Conservation (phyloP, 92 coral and sea anemone species). For the Metridium senile region DNA sequence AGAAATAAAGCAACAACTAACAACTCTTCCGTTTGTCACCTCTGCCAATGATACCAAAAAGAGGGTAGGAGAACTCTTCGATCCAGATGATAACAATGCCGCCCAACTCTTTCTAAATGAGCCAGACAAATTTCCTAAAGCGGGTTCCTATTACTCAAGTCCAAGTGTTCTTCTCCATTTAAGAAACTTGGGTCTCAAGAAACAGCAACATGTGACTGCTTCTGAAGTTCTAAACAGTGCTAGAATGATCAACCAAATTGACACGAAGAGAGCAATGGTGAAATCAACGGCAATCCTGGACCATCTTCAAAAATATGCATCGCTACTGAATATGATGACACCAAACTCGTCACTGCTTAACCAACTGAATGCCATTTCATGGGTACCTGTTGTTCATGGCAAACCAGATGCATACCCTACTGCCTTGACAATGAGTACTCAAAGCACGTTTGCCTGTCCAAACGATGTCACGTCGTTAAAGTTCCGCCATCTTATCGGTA, state of each 20-base stretch:
- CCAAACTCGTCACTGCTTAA: constrained; percentile 1
- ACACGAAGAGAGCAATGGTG: constrained; percentile 6
- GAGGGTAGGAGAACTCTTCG: constrained; percentile 55
- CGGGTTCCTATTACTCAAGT: constrained; percentile 23
- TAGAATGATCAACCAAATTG: constrained; percentile 14
- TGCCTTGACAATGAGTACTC: not conserved
- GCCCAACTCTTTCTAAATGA: constrained; percentile 41
- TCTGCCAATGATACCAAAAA: constrained; percentile 33
- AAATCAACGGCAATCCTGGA: constrained; percentile 43
- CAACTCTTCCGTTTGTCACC: constrained; percentile 46
- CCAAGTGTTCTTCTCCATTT: constrained; percentile 34
- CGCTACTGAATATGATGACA: constrained; percentile 22
- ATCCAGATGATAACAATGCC: constrained; percentile 42
- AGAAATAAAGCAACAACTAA: constrained; percentile 17
- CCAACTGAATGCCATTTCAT: constrained; percentile 34
- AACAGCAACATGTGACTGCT: constrained; percentile 23
- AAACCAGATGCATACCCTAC: constrained; percentile 35
- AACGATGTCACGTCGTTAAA: constrained; percentile 34
- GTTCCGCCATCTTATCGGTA: constrained; percentile 50
- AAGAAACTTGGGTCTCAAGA: constrained; percentile 48
- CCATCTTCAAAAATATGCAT: no score
- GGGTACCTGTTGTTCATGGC: constrained; percentile 46
- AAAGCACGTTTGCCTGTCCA: constrained; percentile 49
- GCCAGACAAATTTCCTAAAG: constrained; percentile 52
- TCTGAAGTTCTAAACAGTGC: constrained; percentile 43